Conservation (phyloP, 2,797 vertebrate species). For the Nannoperca australis region DNA sequence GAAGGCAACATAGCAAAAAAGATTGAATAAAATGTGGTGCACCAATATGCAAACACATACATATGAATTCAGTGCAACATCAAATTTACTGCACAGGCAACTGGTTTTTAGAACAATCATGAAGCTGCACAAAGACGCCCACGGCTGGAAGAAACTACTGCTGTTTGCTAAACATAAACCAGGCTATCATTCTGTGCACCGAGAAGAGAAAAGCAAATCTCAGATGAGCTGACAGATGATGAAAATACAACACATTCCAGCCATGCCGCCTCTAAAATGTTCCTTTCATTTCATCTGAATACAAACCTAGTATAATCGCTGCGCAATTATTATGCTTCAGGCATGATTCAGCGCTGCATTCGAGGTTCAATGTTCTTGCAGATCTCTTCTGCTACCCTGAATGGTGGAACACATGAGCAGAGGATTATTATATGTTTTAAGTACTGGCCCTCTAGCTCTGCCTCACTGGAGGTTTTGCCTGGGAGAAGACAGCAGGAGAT, state of each 20-base stretch:
- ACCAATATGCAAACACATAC: background rate
- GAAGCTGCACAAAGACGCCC: constrained; percentile 38
- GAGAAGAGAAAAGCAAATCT: constrained; percentile 39
- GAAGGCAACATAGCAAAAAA: background rate
- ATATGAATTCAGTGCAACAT: constrained; percentile 1
- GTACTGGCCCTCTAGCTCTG: background rate
- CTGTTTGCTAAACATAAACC: constrained; percentile 53
- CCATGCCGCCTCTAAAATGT: background rate
- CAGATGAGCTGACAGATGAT: constrained; percentile 10
- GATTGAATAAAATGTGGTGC: background rate
- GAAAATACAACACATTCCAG: constrained; percentile 27
- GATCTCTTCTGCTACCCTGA: constrained; percentile 4
- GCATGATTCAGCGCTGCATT: constrained; percentile 2
- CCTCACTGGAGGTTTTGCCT: constrained; percentile 42
- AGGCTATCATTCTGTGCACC: constrained; percentile 22
- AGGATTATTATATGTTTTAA: constrained; percentile 27
- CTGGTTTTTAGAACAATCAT: constrained; percentile 19
- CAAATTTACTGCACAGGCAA: constrained; percentile 3
- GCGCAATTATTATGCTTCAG: constrained; percentile 13
- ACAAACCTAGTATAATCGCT: constrained; percentile 1
- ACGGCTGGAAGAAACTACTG: constrained; percentile 14
- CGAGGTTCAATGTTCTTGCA: constrained; percentile 12
- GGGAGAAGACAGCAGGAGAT: constrained; percentile 58
- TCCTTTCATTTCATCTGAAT: constrained; percentile 7
- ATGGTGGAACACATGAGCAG: constrained; percentile 14